Conservation (phyloP, 1,140 invertebrate genomes). For the Chironomus tepperi region DNA sequence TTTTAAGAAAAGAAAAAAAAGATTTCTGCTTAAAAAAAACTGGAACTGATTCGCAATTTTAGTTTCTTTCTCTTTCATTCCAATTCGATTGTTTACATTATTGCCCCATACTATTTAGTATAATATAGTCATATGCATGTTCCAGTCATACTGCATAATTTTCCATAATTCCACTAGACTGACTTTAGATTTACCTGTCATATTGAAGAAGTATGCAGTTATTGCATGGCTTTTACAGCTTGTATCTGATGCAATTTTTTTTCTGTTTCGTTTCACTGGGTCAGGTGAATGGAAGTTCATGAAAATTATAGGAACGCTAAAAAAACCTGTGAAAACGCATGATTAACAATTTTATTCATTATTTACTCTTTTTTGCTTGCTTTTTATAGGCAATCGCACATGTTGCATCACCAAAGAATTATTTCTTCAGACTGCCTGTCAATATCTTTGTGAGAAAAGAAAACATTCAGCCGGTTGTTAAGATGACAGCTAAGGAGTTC, state of each 20-base stretch:
- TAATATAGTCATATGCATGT: too few relatives aligned
- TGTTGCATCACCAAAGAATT: conserved; percentile 53
- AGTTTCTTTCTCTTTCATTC: too few relatives aligned
- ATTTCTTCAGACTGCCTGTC: conserved; percentile 53
- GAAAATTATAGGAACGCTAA: not conserved
- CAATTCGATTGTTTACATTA: too few relatives aligned
- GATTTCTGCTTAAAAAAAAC: too few relatives aligned
- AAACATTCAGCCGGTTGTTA: conserved; percentile 54
- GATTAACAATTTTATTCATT: conserved; percentile 27
- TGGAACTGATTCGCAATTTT: too few relatives aligned
- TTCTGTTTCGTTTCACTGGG: not conserved
- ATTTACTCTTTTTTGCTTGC: conserved; percentile 25
- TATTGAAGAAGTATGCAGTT: not conserved
- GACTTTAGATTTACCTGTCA: too few relatives aligned
- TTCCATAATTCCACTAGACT: too few relatives aligned
- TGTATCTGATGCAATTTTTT: not conserved
- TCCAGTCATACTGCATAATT: too few relatives aligned
- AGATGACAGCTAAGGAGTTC: conserved; percentile 72
- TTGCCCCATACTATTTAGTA: too few relatives aligned
- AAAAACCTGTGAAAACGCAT: not conserved
- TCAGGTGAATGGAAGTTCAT: not conserved
- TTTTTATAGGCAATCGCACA: conserved; percentile 64
- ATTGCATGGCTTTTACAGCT: not conserved
- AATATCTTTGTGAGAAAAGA: conserved; percentile 60
- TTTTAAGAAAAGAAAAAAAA: too few relatives aligned